Conservation (phyloP, 2,113 vertebrate genomes). For the Pithys albifrons region DNA sequence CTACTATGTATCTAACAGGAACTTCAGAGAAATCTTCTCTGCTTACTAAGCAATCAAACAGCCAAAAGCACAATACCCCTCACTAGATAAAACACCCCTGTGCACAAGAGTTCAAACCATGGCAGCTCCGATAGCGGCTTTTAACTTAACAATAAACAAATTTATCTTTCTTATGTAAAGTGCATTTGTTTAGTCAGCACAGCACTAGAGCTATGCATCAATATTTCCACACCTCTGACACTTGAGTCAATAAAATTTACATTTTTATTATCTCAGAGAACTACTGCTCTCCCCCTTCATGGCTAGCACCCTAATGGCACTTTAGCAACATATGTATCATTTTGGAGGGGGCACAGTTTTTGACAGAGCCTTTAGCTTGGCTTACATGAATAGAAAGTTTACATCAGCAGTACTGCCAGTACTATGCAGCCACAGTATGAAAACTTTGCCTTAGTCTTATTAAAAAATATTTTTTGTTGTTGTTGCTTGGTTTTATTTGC, state of each 20-base stretch:
- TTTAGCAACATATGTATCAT: background rate
- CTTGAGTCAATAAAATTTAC: background rate
- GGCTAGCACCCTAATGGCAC: background rate
- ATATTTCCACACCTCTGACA: constrained; percentile 17
- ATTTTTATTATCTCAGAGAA: background rate
- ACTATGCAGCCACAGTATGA: background rate
- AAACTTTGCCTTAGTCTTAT: background rate
- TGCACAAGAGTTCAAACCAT: background rate
- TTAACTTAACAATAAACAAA: background rate
- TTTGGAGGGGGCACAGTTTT: background rate
- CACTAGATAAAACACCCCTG: background rate
- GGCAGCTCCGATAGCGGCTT: background rate
- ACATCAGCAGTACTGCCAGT: background rate
- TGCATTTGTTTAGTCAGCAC: background rate
- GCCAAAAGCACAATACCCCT: background rate
- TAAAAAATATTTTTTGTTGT: background rate
- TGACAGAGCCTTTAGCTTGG: background rate
- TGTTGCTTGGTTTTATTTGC: background rate
- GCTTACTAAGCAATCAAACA: background rate
- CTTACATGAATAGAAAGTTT: background rate
- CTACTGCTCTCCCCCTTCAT: background rate
- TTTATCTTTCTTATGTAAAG: constrained; percentile 36
- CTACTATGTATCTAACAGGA: background rate
- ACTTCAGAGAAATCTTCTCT: background rate
- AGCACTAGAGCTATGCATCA: background rate